Evolutionary conservation across 1,140 invertebrate genomes (phyloP).

Genomic region (Thrips palmi): DNA sequence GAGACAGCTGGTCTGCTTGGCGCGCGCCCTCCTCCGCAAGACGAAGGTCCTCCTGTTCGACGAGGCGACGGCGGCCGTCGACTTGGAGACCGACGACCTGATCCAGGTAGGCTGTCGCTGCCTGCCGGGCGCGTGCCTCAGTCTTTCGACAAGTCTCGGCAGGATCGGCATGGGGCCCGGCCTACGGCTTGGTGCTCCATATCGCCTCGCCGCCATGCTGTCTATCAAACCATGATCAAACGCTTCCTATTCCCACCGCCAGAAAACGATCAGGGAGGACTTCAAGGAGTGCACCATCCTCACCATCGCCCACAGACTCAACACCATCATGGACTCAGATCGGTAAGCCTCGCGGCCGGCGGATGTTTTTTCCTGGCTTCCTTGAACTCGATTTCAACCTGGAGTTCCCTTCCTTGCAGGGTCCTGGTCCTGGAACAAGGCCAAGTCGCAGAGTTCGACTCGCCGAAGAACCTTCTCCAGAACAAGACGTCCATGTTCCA

Average conservation of each 20-base stretch:
- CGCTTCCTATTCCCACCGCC: constrained; percentile 16
- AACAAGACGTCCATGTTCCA: constrained; percentile 31
- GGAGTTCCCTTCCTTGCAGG: too few relatives aligned
- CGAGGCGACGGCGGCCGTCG: constrained; percentile 37
- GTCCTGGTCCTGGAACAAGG: too few relatives aligned
- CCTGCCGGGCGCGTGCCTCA: too few relatives aligned
- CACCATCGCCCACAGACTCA: constrained; percentile 66
- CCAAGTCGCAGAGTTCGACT: constrained; percentile 36
- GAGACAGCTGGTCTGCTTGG: constrained; percentile 32
- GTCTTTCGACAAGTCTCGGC: too few relatives aligned
- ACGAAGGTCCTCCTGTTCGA: constrained; percentile 34
- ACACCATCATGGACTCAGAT: constrained; percentile 60
- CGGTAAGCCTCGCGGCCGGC: too few relatives aligned
- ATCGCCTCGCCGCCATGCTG: too few relatives aligned
- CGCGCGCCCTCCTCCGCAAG: constrained; percentile 29
- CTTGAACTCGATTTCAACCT: too few relatives aligned
- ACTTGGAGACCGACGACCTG: constrained; percentile 31
- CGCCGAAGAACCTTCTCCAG: constrained; percentile 27
- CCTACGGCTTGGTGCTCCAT: too few relatives aligned
- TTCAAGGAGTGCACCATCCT: constrained; percentile 60
- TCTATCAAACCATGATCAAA: too few relatives aligned
- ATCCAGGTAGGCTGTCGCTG: constrained; percentile 22
- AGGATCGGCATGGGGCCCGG: too few relatives aligned
- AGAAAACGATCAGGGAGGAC: constrained; percentile 49
- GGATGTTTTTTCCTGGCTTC: too few relatives aligned